These are phyloP conservation scores for Latheticus oryzae DNA, from an alignment of 2,888 invertebrate genomes.

Conservation along the genomic window DNA sequence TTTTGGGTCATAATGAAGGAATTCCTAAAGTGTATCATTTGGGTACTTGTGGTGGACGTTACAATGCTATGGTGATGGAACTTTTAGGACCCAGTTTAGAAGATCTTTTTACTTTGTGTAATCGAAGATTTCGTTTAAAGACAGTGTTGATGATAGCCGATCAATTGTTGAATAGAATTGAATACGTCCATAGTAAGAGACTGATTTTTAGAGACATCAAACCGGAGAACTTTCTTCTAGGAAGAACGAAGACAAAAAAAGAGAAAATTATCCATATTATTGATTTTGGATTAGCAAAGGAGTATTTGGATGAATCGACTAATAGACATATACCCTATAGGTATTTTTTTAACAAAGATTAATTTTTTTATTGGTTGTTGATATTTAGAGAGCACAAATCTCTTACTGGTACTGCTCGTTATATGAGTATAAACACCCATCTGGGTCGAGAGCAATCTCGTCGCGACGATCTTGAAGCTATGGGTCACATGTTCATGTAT, in stretches of 20 bases:
- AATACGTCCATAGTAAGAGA: conserved; percentile 99
- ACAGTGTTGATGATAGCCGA: conserved; percentile 80
- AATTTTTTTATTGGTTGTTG: background rate
- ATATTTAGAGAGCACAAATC: conserved; percentile 96
- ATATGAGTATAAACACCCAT: conserved; percentile 99
- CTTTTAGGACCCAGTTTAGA: conserved; percentile 79
- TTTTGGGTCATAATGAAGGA: conserved; percentile 95
- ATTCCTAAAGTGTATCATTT: conserved; percentile 80
- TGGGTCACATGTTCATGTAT: conserved; percentile 99
- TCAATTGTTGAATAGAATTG: conserved; percentile 91
- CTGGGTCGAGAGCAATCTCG: conserved; percentile 99
- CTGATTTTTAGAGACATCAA: conserved; percentile 99
- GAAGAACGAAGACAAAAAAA: conserved; percentile 95
- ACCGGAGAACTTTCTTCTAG: conserved; percentile 99
- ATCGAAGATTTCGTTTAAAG: conserved; percentile 77
- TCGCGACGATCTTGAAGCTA: conserved; percentile 98
- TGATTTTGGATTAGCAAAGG: conserved; percentile 99
- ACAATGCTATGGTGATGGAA: conserved; percentile 81
- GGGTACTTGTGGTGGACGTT: conserved; percentile 77
- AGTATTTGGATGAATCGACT: conserved; percentile 99
- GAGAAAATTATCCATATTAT: conserved; percentile 99
- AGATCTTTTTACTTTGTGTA: conserved; percentile 79
- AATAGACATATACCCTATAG: conserved; percentile 99
- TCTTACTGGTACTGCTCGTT: conserved; percentile 98
- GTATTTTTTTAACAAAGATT: conserved; percentile 42